These are phyloP conservation scores for Brachirus orientalis DNA, from an alignment of 2,113 vertebrate species.

Conservation along the genomic window DNA sequence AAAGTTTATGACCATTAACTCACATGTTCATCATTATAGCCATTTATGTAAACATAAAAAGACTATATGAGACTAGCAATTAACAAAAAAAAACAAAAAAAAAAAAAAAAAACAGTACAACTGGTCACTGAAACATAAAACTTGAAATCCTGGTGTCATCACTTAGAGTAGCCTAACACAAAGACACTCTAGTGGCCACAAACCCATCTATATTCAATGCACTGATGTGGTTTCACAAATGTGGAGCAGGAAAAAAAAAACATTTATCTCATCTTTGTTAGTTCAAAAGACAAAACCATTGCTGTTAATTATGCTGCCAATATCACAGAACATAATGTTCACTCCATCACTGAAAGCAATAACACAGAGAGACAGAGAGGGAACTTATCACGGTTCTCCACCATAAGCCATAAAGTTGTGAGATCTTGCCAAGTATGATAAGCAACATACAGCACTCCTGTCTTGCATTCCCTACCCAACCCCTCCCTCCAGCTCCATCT, in stretches of 20 bases:
- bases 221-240: slow-evolving; percentile 31
- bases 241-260: slow-evolving; percentile 18
- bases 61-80: no score
- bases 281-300: slow-evolving; percentile 46
- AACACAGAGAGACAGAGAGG: slow-evolving; percentile 41
- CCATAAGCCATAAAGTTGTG: slow-evolving; percentile 50
- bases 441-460: slow-evolving; percentile 52
- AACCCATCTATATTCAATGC: slow-evolving; percentile 20
- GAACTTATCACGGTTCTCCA: slow-evolving; percentile 56
- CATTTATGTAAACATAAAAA: no score
- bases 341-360: slow-evolving; percentile 59
- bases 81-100: no score
- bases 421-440: slow-evolving; percentile 69
- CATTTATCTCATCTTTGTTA: slow-evolving; percentile 49
- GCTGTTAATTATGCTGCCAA: slow-evolving; percentile 36
- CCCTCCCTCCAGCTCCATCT: slow-evolving; percentile 38
- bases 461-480: slow-evolving; percentile 23
- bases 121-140: no score
- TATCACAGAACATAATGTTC: slow-evolving; percentile 36
- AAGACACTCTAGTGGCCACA: background rate
- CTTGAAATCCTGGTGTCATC: background rate
- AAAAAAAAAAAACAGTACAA: no score
- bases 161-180: background rate
- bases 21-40: slow-evolving; percentile 2
- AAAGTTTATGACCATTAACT: slow-evolving; percentile 2